Evolutionary conservation across 37 sponge, comb jelly and placozoan genomes (phyloP), one percentile per base, ranked within the genome.

Genomic region (Agelas oroides): DNA sequence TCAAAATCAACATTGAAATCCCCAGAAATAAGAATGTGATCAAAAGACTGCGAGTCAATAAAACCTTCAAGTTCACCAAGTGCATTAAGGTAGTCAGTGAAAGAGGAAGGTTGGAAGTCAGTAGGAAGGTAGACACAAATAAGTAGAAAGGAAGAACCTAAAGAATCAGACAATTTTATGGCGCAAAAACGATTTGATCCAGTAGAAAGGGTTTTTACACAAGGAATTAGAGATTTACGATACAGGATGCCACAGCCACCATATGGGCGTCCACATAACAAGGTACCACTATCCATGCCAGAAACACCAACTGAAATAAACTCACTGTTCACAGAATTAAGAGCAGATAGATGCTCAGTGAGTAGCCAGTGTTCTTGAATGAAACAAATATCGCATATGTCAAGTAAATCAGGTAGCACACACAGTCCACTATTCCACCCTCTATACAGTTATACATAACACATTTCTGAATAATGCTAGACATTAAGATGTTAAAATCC

Each of bases 291-390:
- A 25, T 61, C 62, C 62, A 61, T 61, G 27, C 62, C 14, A 12
- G 13, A 14, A 61, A 61, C 62, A 14, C 62, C 62, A 12, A 14
- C 13, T 14, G 5, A 61, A 5, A 61, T 5, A 14, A 61, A 61
- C 2, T 61, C 25, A 25, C 3, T 61, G 11, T 23, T 5, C 2
- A 61, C 11, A 12, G 2, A 2, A 14, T 27, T 5, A 5, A 25
- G 25, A 61, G 3, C 14, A n/a, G n/a, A n/a, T 27, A 61, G 62
- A 3, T 61, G 3, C 62, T 61, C 62, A 61, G 2, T 2, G 14
- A 61, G 27, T 5, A 61, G 14, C 62, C 62, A 61, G 11, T 61
- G 62, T 61, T 61, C 62, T 61, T 61, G 62, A 61, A 61, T 61
- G 3, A 61, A 25, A 12, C 62, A 61, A 12, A 61, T 12, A 61